Percentiles rank a stretch among this genome's conserved stretches.
Evolutionary conservation across 2,888 invertebrate genomes (phyloP).

Genomic region (Mongoloraphidia duomilia): DNA sequence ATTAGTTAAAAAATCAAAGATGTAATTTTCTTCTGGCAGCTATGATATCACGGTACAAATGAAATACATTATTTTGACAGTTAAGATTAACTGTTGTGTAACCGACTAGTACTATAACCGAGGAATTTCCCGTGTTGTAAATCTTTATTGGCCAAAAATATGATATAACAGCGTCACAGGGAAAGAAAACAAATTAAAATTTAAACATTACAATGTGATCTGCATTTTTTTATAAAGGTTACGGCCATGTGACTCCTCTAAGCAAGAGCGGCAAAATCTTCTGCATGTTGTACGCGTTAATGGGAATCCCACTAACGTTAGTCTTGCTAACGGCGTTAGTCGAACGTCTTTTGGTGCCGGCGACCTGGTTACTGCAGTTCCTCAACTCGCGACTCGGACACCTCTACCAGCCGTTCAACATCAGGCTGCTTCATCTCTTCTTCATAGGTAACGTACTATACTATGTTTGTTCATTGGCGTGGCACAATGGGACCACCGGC

Average conservation of each 20-base stretch:
- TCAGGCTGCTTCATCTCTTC: slow-evolving; percentile 58
- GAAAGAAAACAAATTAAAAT: no score
- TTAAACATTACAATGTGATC: neutral
- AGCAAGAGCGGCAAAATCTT: slow-evolving; percentile 77
- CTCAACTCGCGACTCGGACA: slow-evolving; percentile 57
- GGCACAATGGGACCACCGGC: no score
- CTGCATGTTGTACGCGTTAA: slow-evolving; percentile 71
- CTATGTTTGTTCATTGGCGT: no score
- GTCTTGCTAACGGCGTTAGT: slow-evolving; percentile 70
- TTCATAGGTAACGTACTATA: slow-evolving; percentile 44
- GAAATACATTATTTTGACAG: no score
- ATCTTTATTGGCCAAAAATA: no score
- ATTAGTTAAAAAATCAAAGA: no score
- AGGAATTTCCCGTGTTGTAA: no score
- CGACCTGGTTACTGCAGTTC: slow-evolving; percentile 52
- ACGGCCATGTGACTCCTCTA: slow-evolving; percentile 78
- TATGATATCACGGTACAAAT: no score
- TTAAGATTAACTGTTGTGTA: no score
- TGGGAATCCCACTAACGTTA: slow-evolving; percentile 77
- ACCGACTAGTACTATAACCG: no score
- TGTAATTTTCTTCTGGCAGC: no score
- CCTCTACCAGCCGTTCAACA: slow-evolving; percentile 57
- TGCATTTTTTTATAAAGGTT: slow-evolving; percentile 40
- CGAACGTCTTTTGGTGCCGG: slow-evolving; percentile 62
- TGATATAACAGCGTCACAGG: no score